Percentiles rank a stretch among this genome's conserved stretches.
These are phyloP conservation scores for Volucella bombylans DNA, from an alignment of 2,888 invertebrate genomes.

Conservation along the genomic window DNA sequence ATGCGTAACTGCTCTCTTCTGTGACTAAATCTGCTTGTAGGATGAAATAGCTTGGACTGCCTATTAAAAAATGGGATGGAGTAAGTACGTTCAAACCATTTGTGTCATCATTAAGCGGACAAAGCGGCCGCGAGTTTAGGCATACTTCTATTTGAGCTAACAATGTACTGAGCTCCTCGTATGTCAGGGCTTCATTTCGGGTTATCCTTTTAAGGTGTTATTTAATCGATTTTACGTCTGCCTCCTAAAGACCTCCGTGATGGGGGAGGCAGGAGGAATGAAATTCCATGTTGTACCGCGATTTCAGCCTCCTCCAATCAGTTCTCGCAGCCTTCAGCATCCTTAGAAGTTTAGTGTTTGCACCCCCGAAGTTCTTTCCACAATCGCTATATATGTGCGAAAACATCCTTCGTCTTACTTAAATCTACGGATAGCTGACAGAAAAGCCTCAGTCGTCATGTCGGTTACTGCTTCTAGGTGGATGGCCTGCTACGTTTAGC, in stretches of 20 bases:
- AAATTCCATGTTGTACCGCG: constrained; percentile 76
- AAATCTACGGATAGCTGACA: constrained; percentile 76
- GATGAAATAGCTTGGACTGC: neutral
- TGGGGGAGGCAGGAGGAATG: constrained; percentile 55
- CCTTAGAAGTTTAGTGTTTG: too few relatives aligned
- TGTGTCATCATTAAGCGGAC: neutral
- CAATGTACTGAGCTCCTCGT: constrained; percentile 10
- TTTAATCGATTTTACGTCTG: too few relatives aligned
- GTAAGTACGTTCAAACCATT: constrained; percentile 8
- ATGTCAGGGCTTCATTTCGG: neutral
- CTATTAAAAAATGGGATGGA: constrained; percentile 18
- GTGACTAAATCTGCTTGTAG: too few relatives aligned
- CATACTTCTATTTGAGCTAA: constrained; percentile 13
- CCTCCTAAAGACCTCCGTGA: constrained; percentile 12
- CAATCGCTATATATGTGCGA: constrained; percentile 75
- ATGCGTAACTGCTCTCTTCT: neutral
- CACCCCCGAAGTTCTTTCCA: constrained; percentile 48
- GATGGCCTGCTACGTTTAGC: constrained; percentile 54
- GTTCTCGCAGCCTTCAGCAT: neutral
- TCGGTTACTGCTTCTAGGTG: constrained; percentile 50
- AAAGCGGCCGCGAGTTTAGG: constrained; percentile 6
- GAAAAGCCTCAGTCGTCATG: constrained; percentile 63
- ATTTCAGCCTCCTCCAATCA: neutral
- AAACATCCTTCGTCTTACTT: constrained; percentile 74
- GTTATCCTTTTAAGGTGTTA: neutral